These are phyloP conservation scores for Drosophila kurseongensis DNA, from an alignment of 1,140 invertebrate species.

Conservation along the genomic window DNA sequence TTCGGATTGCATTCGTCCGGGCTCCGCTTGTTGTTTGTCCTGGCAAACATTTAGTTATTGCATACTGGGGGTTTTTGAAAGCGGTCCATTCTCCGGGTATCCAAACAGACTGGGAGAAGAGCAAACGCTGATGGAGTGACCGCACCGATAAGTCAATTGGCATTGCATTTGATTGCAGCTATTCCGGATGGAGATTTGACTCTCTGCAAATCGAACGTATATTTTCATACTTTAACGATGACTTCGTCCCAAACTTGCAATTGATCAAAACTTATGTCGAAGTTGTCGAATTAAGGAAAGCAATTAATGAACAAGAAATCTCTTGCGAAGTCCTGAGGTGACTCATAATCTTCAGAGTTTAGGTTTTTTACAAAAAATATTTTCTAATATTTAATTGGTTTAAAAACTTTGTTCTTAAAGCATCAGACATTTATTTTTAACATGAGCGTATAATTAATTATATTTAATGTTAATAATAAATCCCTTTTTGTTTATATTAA, in stretches of 20 bases:
- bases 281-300: too few relatives aligned
- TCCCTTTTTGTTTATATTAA: too few relatives aligned
- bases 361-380: too few relatives aligned
- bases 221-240: not conserved
- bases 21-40: constrained; percentile 61
- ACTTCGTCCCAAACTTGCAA: not conserved
- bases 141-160: constrained; percentile 78
- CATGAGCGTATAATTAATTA: too few relatives aligned
- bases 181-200: constrained; percentile 1
- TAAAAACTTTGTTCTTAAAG: too few relatives aligned
- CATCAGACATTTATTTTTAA: too few relatives aligned
- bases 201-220: not conserved
- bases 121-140: constrained; percentile 54
- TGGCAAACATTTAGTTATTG: constrained; percentile 75
- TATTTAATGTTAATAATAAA: too few relatives aligned
- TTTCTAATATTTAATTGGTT: too few relatives aligned
- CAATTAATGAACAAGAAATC: too few relatives aligned
- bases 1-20: constrained; percentile 47
- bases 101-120: constrained; percentile 5
- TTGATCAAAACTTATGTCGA: not conserved
- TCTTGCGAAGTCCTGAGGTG: too few relatives aligned
- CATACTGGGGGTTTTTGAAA: constrained; percentile 17
- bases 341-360: too few relatives aligned
- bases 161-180: constrained; percentile 67
- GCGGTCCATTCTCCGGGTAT: not conserved